A percentile compares a stretch with the other conserved stretches of the same genome.
Evolutionary conservation across 2,888 invertebrate species (phyloP).

Genomic region (Polietes domitor): DNA sequence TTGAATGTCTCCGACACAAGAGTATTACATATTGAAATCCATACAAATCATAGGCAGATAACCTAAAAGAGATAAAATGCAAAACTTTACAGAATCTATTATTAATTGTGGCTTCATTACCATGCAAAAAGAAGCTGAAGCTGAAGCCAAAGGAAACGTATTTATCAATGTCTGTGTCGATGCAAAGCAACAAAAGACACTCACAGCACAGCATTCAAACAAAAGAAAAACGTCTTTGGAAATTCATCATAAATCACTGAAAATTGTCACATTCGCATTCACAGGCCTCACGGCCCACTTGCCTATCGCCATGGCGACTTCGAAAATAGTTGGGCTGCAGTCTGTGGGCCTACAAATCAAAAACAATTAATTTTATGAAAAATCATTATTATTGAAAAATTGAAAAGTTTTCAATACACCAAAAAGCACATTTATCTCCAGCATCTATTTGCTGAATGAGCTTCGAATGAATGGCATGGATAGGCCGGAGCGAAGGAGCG

Average conservation of each 20-base stretch:
- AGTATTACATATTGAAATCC: constrained; percentile 18
- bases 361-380: constrained; percentile 30
- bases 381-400: constrained; percentile 21
- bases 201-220: not conserved
- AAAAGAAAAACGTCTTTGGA: constrained; percentile 19
- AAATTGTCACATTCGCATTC: constrained; percentile 2
- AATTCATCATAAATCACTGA: constrained; percentile 34
- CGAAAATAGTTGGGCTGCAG: no score
- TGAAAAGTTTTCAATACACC: constrained; percentile 19
- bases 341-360: not conserved
- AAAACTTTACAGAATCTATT: constrained; percentile 6
- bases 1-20: not conserved
- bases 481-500: not conserved
- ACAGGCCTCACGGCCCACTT: not conserved
- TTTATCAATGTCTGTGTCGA: constrained; percentile 32
- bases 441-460: not conserved
- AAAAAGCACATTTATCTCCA: not conserved
- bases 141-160: not conserved
- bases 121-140: constrained; percentile 26
- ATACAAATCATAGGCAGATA: not conserved
- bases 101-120: not conserved
- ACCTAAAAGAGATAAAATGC: constrained; percentile 1
- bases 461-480: not conserved
- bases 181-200: not conserved
- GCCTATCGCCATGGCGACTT: not conserved